Conservation (phyloP, 2,888 invertebrate species). For the Papilio protenor region DNA sequence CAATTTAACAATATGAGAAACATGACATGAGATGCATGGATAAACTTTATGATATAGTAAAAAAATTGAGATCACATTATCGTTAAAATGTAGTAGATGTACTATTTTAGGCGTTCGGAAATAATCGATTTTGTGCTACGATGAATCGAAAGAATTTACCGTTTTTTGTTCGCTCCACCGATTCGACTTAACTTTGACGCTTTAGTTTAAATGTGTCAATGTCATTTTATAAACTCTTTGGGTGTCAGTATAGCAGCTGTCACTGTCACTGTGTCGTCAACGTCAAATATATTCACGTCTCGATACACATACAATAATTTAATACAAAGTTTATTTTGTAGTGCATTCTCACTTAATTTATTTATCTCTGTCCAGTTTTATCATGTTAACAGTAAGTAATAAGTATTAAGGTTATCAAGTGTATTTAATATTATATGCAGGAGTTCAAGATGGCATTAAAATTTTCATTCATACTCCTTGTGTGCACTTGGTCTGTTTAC, state of each 20-base stretch:
- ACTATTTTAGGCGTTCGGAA: no score
- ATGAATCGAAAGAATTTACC: no score
- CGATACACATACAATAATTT: background rate
- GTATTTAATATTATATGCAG: background rate
- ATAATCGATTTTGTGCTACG: no score
- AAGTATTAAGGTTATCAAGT: background rate
- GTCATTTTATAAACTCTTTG: no score
- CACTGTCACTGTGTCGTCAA: no score
- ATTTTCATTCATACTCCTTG: slow-evolving; percentile 12
- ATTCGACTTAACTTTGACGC: background rate
- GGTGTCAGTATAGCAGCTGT: background rate
- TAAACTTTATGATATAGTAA: no score
- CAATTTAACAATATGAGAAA: no score
- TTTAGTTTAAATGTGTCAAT: background rate
- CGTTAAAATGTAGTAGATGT: no score
- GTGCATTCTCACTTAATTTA: background rate
- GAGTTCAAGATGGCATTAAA: slow-evolving; percentile 23
- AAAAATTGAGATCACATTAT: no score
- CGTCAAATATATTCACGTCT: background rate
- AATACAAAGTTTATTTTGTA: background rate
- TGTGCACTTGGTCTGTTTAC: slow-evolving; percentile 47
- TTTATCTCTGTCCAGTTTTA: background rate
- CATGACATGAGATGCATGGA: no score
- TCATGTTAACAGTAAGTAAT: background rate
- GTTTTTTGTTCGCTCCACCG: background rate